Evolutionary conservation across 2,113 vertebrate species (phyloP).

Genomic region (Dissostichus mawsoni): DNA sequence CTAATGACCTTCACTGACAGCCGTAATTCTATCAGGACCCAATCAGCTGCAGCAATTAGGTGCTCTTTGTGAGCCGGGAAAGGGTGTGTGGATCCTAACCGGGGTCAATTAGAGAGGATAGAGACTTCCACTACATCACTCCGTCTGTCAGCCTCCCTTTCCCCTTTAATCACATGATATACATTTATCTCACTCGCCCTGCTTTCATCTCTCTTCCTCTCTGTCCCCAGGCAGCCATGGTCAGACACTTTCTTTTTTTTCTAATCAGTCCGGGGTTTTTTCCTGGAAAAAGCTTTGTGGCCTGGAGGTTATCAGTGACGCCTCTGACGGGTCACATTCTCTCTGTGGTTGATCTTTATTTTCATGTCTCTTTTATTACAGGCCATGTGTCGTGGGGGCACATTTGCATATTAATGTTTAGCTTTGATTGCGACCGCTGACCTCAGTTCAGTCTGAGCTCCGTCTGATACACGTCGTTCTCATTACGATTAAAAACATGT

Average conservation of each 20-base stretch:
- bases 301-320: slow-evolving; percentile 48
- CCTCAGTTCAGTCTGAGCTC: neutral
- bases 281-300: slow-evolving; percentile 11
- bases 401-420: slow-evolving; percentile 21
- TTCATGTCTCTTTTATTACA: slow-evolving; percentile 18
- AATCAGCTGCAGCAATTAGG: slow-evolving; percentile 83
- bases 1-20: slow-evolving; percentile 83
- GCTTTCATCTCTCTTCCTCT: slow-evolving; percentile 55
- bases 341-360: slow-evolving; percentile 21
- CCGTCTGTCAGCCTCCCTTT: slow-evolving; percentile 53
- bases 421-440: neutral
- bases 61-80: slow-evolving; percentile 72
- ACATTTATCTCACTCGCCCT: slow-evolving; percentile 69
- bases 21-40: slow-evolving; percentile 82
- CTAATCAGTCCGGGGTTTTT: neutral
- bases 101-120: slow-evolving; percentile 80
- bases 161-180: slow-evolving; percentile 73
- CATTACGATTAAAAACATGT: no score
- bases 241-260: slow-evolving; percentile 24
- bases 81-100: slow-evolving; percentile 76
- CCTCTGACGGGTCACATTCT: slow-evolving; percentile 14
- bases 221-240: slow-evolving; percentile 53
- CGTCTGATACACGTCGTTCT: neutral
- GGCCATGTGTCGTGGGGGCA: neutral
- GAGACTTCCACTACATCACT: slow-evolving; percentile 70